Evolutionary conservation across 2,888 invertebrate species (phyloP).

Genomic region (Ormyrus labotus): DNA sequence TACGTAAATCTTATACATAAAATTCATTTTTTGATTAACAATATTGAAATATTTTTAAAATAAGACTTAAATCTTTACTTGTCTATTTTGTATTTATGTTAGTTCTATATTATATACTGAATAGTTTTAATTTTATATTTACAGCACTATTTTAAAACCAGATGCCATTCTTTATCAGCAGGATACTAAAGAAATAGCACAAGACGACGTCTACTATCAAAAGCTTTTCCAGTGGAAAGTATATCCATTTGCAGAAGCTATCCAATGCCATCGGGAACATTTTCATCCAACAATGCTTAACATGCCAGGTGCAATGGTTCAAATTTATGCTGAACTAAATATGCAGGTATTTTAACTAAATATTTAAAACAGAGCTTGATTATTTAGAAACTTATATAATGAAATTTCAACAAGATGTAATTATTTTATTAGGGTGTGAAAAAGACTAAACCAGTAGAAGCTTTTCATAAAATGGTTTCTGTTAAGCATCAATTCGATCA

Average conservation of each 20-base stretch:
- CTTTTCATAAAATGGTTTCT: slow-evolving; percentile 81
- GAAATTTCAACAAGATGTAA: slow-evolving; percentile 15
- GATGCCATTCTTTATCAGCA: slow-evolving; percentile 80
- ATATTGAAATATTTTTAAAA: not conserved
- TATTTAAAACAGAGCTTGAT: not conserved
- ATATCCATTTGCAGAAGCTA: slow-evolving; percentile 85
- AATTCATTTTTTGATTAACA: not conserved
- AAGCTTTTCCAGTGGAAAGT: slow-evolving; percentile 79
- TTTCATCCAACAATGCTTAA: slow-evolving; percentile 91
- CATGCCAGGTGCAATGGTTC: slow-evolving; percentile 83
- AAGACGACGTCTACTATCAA: slow-evolving; percentile 82
- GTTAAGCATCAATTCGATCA: slow-evolving; percentile 85
- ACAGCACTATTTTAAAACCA: slow-evolving; percentile 75
- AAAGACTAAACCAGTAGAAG: slow-evolving; percentile 83
- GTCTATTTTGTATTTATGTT: no score
- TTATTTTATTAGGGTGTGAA: slow-evolving; percentile 60
- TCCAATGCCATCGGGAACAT: slow-evolving; percentile 86
- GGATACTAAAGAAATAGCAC: slow-evolving; percentile 77
- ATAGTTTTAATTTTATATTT: slow-evolving; percentile 57
- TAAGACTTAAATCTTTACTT: not conserved
- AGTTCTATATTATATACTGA: no score
- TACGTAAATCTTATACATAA: slow-evolving; percentile 66
- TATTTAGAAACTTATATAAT: slow-evolving; percentile 9
- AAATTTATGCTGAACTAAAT: slow-evolving; percentile 86
- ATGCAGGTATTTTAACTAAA: slow-evolving; percentile 78